Evolutionary conservation across 2,113 vertebrate species (phyloP).

Genomic region (Clarias gariepinus): DNA sequence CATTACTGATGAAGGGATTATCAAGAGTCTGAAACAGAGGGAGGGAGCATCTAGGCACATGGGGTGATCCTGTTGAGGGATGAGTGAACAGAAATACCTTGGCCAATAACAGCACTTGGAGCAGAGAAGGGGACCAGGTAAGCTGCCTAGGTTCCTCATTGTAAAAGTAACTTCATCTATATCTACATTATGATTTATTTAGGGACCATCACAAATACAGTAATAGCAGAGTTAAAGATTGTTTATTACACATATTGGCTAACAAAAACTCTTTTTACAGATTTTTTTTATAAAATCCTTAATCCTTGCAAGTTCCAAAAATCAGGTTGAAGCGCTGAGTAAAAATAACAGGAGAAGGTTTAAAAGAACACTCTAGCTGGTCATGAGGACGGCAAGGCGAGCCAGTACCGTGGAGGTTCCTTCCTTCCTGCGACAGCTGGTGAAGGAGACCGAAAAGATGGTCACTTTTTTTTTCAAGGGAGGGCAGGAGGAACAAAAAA

Average conservation of each 20-base stretch:
- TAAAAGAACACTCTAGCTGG: constrained; percentile 54
- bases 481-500: constrained; percentile 53
- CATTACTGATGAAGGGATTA: constrained; percentile 61
- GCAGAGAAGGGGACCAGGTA: constrained; percentile 33
- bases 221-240: constrained; percentile 5
- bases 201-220: neutral
- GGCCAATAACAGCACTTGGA: constrained; percentile 56
- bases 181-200: neutral
- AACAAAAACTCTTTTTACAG: neutral
- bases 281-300: neutral
- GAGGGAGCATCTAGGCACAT: constrained; percentile 22
- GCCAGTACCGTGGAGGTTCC: constrained; percentile 75
- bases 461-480: constrained; percentile 77
- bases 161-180: neutral
- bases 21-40: constrained; percentile 39
- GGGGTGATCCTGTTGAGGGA: constrained; percentile 47
- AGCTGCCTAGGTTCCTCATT: constrained; percentile 28
- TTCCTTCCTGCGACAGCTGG: constrained; percentile 72
- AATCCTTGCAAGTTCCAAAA: neutral
- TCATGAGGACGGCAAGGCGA: constrained; percentile 70
- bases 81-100: constrained; percentile 66
- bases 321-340: constrained; percentile 58
- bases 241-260: neutral
- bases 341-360: constrained; percentile 55
- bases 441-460: constrained; percentile 74